A percentile compares a stretch with the other conserved stretches of the same genome.
Conservation (phyloP, 2,888 invertebrate genomes). For the Volucella inanis region DNA sequence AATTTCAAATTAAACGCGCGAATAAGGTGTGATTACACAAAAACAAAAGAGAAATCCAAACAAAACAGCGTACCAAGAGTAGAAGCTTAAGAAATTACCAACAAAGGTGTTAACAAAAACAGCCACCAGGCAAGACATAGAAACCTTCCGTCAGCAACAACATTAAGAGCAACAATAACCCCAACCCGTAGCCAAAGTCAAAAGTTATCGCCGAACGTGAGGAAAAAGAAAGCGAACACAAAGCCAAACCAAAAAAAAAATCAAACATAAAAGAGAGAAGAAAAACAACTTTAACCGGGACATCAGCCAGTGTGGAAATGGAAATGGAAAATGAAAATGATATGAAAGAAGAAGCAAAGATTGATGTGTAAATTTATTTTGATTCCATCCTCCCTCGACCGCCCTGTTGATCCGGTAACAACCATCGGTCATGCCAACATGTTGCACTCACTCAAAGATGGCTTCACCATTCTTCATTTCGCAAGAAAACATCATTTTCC, state of each 20-base stretch:
- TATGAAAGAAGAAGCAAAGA: conserved; percentile 6
- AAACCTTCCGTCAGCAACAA: background rate
- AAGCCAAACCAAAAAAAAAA: background rate
- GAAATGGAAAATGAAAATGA: conserved; percentile 11
- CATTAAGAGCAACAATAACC: conserved; percentile 4
- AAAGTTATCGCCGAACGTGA: too few relatives aligned
- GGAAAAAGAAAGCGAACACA: background rate
- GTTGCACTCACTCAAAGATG: conserved; percentile 18
- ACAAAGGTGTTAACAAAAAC: conserved; percentile 53
- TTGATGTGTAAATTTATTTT: conserved; percentile 54
- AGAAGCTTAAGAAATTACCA: conserved; percentile 16
- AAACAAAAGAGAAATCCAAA: conserved; percentile 16
- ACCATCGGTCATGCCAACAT: conserved; percentile 27
- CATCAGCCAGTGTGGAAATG: too few relatives aligned
- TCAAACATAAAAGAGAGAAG: background rate
- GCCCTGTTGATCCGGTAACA: background rate
- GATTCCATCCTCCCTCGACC: conserved; percentile 2
- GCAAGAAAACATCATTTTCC: conserved; percentile 16
- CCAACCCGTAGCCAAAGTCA: background rate
- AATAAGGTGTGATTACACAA: conserved; percentile 61
- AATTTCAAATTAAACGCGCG: conserved; percentile 65
- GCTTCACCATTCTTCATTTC: background rate
- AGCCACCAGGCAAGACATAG: conserved; percentile 5
- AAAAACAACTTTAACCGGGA: conserved; percentile 5
- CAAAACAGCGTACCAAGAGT: background rate